phyloP scores from a whole-genome alignment of 2,797 vertebrate genomes.

The Stomatorhinus walkeri region DNA sequence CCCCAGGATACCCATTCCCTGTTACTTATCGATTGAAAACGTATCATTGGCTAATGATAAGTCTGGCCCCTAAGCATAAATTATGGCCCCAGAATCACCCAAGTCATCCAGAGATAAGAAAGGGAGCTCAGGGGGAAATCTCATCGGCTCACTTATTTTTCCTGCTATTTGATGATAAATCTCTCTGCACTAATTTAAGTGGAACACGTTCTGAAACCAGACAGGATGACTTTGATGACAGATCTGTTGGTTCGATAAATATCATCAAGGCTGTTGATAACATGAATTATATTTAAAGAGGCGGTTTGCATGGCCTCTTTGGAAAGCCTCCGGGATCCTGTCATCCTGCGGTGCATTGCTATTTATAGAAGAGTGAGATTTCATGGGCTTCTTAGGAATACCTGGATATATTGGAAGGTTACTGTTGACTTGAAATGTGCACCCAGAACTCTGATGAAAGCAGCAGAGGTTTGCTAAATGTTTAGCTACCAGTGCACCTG shows the following conservation, averaged over 20 bases:
- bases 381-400: neutral
- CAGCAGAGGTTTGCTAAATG: neutral
- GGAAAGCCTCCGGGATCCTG: neutral
- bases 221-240: neutral
- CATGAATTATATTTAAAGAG: slow-evolving; percentile 26
- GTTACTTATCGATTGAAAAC: neutral
- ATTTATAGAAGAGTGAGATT: neutral
- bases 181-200: neutral
- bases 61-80: neutral
- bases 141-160: neutral
- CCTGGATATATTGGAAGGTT: neutral
- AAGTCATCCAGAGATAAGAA: neutral
- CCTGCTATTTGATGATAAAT: neutral
- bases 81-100: neutral
- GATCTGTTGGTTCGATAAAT: slow-evolving; percentile 1
- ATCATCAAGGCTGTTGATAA: neutral
- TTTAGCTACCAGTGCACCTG: neutral
- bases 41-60: neutral
- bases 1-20: neutral
- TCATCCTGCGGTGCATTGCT: neutral
- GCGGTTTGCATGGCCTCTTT: neutral
- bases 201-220: neutral
- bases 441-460: neutral
- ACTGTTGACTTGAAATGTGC: neutral
- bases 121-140: neutral